phyloP scores from a whole-genome alignment of 2,888 invertebrate genomes.

The Tipula lateralis region DNA sequence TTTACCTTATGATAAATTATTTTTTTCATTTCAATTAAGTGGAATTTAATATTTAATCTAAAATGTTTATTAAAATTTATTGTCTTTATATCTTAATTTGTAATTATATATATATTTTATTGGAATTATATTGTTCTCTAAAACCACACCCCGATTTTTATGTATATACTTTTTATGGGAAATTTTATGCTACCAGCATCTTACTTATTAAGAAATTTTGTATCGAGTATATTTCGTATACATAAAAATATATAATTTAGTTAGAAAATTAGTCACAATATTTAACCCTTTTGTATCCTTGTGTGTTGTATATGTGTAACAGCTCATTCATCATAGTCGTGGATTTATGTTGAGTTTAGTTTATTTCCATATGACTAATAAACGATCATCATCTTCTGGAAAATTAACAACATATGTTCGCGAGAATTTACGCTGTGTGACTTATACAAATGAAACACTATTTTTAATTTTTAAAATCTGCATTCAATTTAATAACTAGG shows the following conservation, averaged over 20 bases:
- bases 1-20: neutral
- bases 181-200: slow-evolving; percentile 19
- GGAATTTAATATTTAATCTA: slow-evolving; percentile 2
- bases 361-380: neutral
- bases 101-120: neutral
- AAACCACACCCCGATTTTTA: neutral
- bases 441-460: neutral
- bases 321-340: neutral
- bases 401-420: neutral
- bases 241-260: neutral
- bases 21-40: neutral
- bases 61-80: neutral
- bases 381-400: neutral
- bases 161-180: neutral
- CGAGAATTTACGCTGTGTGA: neutral
- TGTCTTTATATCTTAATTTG: slow-evolving; percentile 11
- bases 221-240: neutral
- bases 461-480: neutral
- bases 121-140: neutral
- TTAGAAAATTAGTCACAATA: neutral
- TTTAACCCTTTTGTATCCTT: neutral
- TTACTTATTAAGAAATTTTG: neutral
- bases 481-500: neutral
- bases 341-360: neutral
- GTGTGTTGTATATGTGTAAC: neutral